phyloP scores from a whole-genome alignment of 2,797 vertebrate species.

The Melopsittacus undulatus region DNA sequence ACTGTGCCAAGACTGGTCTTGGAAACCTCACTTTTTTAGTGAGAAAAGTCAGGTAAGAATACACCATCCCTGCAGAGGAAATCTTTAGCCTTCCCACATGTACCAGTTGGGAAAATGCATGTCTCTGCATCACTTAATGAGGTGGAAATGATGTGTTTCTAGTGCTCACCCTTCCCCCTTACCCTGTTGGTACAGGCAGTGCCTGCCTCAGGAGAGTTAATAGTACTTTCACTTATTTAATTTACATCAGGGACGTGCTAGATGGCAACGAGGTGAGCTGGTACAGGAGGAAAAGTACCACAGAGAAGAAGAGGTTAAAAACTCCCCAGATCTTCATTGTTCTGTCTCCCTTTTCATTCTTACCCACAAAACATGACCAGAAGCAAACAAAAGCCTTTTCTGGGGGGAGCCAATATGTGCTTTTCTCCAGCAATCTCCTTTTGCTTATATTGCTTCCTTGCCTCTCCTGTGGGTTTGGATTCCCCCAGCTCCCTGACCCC shows the following conservation, averaged over 20 bases:
- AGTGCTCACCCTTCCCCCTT: not conserved
- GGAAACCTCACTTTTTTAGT: not conserved
- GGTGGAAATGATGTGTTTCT: not conserved
- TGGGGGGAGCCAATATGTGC: not conserved
- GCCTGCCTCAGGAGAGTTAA: slow-evolving; percentile 13
- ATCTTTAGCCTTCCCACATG: not conserved
- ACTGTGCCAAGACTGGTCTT: not conserved
- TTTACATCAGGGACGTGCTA: slow-evolving; percentile 31
- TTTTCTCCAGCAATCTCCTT: not conserved
- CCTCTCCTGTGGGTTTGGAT: not conserved
- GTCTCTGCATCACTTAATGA: not conserved
- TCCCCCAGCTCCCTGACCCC: not conserved
- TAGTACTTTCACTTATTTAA: slow-evolving; percentile 21
- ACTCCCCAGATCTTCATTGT: not conserved
- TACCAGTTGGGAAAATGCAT: not conserved
- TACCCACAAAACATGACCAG: not conserved
- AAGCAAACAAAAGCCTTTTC: slow-evolving; percentile 3
- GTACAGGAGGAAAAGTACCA: not conserved
- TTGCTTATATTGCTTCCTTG: not conserved
- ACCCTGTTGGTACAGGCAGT: not conserved
- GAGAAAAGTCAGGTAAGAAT: not conserved
- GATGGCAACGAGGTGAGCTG: not conserved
- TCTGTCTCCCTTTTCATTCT: not conserved
- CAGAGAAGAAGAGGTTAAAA: not conserved
- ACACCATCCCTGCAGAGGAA: not conserved